phyloP scores from a whole-genome alignment of 2,888 invertebrate genomes.

The Melipona beecheii region DNA sequence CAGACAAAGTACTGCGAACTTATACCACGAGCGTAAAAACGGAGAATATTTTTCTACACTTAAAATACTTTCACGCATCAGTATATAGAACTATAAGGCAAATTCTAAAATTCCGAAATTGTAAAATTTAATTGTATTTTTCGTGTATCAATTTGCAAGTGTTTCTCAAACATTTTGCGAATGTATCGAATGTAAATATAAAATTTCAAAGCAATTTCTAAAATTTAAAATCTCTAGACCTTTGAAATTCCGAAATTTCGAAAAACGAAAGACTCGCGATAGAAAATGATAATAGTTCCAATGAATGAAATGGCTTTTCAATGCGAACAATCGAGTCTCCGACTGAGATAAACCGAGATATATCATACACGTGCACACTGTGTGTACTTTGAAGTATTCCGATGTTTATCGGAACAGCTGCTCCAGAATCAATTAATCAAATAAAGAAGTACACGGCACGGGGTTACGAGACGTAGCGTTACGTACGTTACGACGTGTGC shows the following conservation, averaged over 20 bases:
- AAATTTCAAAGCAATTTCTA: too few relatives aligned
- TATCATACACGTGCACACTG: background rate
- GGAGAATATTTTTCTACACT: background rate
- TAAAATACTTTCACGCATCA: background rate
- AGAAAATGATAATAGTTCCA: background rate
- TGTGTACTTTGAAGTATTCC: background rate
- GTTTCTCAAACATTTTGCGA: too few relatives aligned
- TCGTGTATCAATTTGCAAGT: too few relatives aligned
- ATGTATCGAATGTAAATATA: too few relatives aligned
- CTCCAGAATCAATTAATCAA: conserved; percentile 20
- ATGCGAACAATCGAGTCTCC: background rate
- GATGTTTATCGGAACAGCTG: conserved; percentile 10
- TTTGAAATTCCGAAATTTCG: too few relatives aligned
- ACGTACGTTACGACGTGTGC: background rate
- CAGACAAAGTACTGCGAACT: background rate
- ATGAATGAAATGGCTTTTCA: background rate
- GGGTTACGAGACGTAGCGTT: background rate
- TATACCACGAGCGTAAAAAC: background rate
- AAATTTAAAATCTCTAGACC: too few relatives aligned
- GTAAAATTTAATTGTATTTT: too few relatives aligned
- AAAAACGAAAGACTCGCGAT: background rate
- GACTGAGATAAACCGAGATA: background rate
- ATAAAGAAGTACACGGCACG: conserved; percentile 16
- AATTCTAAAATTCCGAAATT: background rate
- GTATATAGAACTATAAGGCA: background rate